phyloP scores from a whole-genome alignment of 1,140 invertebrate species.

The Pantala flavescens region DNA sequence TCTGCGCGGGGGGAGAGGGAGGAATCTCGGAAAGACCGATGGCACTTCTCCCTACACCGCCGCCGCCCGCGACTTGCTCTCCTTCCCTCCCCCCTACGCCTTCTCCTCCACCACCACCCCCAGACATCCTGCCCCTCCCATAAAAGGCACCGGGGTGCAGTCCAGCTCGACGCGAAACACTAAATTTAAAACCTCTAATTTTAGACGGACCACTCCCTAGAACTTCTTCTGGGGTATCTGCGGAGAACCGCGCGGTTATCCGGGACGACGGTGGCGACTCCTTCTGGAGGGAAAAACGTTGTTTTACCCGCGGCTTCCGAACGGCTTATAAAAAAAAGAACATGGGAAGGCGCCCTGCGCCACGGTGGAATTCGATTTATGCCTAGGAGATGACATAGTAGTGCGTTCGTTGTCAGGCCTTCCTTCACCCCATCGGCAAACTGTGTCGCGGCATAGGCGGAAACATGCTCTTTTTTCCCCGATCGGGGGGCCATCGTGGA shows the following conservation, averaged over 20 bases:
- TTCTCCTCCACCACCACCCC: not conserved
- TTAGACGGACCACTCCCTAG: not conserved
- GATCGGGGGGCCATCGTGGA: too few relatives aligned
- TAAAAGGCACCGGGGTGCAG: not conserved
- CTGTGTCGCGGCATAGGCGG: not conserved
- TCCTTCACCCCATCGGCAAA: not conserved
- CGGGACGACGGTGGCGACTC: not conserved
- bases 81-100: not conserved
- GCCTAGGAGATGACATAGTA: not conserved
- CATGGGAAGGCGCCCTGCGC: not conserved
- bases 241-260: not conserved
- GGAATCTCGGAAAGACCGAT: not conserved
- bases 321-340: not conserved
- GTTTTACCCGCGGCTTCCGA: not conserved
- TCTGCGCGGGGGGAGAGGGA: not conserved
- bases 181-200: not conserved
- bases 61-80: not conserved
- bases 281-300: not conserved
- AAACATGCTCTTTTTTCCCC: too few relatives aligned
- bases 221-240: too few relatives aligned
- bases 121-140: not conserved
- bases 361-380: not conserved
- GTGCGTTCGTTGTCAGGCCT: not conserved
- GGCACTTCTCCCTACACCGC: not conserved
- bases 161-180: not conserved